A percentile compares a stretch with the other conserved stretches of the same genome.
Evolutionary conservation across 2,888 invertebrate genomes (phyloP).

Genomic region (Teleiodes luculella): DNA sequence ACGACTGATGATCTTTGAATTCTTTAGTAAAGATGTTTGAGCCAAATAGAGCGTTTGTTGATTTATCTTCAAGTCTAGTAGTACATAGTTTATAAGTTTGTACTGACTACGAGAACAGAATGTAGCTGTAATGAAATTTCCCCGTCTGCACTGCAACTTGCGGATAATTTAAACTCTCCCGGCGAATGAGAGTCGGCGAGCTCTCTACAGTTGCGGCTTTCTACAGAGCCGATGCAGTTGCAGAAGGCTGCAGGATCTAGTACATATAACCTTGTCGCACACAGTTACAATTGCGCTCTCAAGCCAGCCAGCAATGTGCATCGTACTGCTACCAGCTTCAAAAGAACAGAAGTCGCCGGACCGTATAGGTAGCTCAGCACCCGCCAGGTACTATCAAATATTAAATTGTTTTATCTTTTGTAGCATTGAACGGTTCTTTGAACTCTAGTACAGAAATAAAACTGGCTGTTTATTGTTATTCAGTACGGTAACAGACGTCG

Average conservation of each 20-base stretch:
- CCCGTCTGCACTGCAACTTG: constrained; percentile 37
- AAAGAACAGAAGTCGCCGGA: neutral
- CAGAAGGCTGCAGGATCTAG: neutral
- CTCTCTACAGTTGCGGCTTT: constrained; percentile 20
- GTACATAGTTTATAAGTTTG: constrained; percentile 27
- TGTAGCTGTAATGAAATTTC: constrained; percentile 47
- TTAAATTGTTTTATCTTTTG: constrained; percentile 9
- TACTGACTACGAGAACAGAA: constrained; percentile 28
- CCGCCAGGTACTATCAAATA: constrained; percentile 2
- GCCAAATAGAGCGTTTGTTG: constrained; percentile 1
- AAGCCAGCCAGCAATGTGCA: constrained; percentile 4
- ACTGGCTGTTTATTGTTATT: constrained; percentile 8
- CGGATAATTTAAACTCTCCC: constrained; percentile 49
- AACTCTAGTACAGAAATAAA: constrained; percentile 1
- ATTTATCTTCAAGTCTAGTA: constrained; percentile 22
- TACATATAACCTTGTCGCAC: neutral
- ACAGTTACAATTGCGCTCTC: neutral
- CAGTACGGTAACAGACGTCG: neutral
- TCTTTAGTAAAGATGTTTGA: neutral
- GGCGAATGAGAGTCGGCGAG: constrained; percentile 42
- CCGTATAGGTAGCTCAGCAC: neutral
- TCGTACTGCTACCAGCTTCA: neutral
- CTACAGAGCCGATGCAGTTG: neutral
- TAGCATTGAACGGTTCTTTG: constrained; percentile 6
- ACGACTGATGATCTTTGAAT: neutral